Evolutionary conservation across 2,888 invertebrate species (phyloP), one percentile per base, ranked within the genome.

Genomic region (Piscicola geometra): DNA sequence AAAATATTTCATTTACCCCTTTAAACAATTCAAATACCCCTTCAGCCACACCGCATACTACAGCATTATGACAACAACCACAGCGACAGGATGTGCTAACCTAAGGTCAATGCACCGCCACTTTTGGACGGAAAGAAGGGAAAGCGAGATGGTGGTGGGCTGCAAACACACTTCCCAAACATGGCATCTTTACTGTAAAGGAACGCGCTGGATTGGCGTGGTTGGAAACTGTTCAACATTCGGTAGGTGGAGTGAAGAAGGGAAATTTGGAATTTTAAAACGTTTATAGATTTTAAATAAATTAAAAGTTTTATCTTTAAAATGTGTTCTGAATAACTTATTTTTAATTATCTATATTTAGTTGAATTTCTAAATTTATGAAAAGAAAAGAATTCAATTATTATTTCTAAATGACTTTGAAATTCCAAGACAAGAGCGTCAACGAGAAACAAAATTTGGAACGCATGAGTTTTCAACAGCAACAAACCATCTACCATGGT

Each of bases 111-210:
- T 69, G 66, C 21, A 9, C 21, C 1, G 21, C 33, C 33, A 47
- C 47, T 64, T 66, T 33, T 75, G 75, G 75, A 50, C 50, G 68
- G 68, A 75, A 30, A 75, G 75, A 68, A 68, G 33, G 15, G 69
- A 32, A 18, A 50, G 66, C 25, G 68, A 67, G 47, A 30, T 67
- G 69, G 69, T 75, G 35, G 52, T 75, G 25, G 75, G 75, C 64
- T 75, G 75, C 35, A 41, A 68, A 3, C 68, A 75, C 47, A 75
- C 67, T 21, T 50, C 36, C 12, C 30, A 75, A 25, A 75, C 75
- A 3, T 75, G 75, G 75, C 75, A 75, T 52, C 75, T 75, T 9
- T 28, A 41, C 28, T 75, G 75, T 12, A 32, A 50, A 21, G 47
- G 50, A 41, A 75, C 32, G 50, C 67, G 75, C 50, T 76, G 67